These are phyloP conservation scores for Caenorhabditis imperialis DNA, from an alignment of 2,888 invertebrate genomes.

Conservation along the genomic window DNA sequence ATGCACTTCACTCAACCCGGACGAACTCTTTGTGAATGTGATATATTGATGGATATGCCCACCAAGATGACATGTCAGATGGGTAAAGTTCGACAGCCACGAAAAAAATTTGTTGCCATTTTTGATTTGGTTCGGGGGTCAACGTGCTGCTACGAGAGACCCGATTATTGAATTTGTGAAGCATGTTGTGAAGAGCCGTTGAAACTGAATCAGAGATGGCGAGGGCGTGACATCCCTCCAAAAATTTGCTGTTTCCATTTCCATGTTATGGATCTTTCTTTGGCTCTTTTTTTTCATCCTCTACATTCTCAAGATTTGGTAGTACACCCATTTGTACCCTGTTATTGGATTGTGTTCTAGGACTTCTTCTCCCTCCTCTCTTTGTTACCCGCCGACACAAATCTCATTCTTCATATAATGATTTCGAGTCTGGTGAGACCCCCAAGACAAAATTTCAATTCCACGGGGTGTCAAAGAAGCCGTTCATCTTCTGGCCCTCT, in stretches of 20 bases:
- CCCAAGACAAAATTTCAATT: not conserved
- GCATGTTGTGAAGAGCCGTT: slow-evolving; percentile 40
- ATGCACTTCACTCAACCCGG: too few species aligned
- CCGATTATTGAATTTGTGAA: slow-evolving; percentile 49
- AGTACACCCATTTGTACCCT: slow-evolving; percentile 28
- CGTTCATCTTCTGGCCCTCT: slow-evolving; percentile 9
- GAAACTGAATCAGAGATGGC: slow-evolving; percentile 46
- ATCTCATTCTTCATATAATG: slow-evolving; percentile 16
- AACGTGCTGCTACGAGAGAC: slow-evolving; percentile 1
- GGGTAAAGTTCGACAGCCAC: slow-evolving; percentile 4
- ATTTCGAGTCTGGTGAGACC: not conserved
- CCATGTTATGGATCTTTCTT: slow-evolving; percentile 25
- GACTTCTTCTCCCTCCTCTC: not conserved
- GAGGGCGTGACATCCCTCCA: slow-evolving; percentile 17
- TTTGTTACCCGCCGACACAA: slow-evolving; percentile 11
- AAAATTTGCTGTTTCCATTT: slow-evolving; percentile 32
- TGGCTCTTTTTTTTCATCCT: not conserved
- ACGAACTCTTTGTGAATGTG: too few species aligned
- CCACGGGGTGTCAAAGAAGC: not conserved
- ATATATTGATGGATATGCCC: slow-evolving; percentile 24
- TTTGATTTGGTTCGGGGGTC: slow-evolving; percentile 28
- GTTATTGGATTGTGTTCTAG: slow-evolving; percentile 33
- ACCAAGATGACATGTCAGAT: slow-evolving; percentile 44
- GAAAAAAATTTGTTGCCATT: slow-evolving; percentile 23
- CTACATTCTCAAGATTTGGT: not conserved